These are phyloP conservation scores for Acanthurus tractus DNA, from an alignment of 2,797 vertebrate genomes.

Conservation along the genomic window DNA sequence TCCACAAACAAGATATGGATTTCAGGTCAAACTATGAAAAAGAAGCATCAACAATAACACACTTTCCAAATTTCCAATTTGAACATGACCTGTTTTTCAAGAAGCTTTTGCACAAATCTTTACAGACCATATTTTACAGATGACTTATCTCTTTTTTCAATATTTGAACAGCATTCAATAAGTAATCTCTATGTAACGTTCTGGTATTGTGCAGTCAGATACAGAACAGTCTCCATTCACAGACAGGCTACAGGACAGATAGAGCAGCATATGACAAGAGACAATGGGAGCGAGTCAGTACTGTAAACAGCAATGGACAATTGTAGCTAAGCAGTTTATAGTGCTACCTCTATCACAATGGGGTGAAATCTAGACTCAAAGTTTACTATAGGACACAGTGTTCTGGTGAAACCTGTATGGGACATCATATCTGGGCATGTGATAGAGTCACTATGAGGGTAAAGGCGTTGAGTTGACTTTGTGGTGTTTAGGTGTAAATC, in stretches of 20 bases:
- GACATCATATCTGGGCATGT: conserved; percentile 22
- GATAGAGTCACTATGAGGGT: conserved; percentile 5
- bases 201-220: conserved; percentile 61
- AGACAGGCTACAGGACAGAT: conserved; percentile 47
- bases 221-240: conserved; percentile 82
- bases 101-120: conserved; percentile 17
- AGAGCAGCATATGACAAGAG: conserved; percentile 59
- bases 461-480: conserved; percentile 3
- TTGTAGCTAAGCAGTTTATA: conserved; percentile 70
- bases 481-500: conserved; percentile 5
- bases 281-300: conserved; percentile 77
- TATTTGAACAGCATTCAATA: conserved; percentile 79
- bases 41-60: neutral
- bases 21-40: neutral
- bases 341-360: conserved; percentile 72
- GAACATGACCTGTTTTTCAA: neutral
- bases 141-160: conserved; percentile 60
- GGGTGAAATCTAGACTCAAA: conserved; percentile 76
- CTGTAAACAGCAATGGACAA: conserved; percentile 74
- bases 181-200: conserved; percentile 68
- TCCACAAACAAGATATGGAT: neutral
- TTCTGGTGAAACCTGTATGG: conserved; percentile 51
- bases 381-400: conserved; percentile 74
- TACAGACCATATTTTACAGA: conserved; percentile 53
- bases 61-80: conserved; percentile 19